phyloP scores from a whole-genome alignment of 2,888 invertebrate species.

The Drosophila percnosoma region DNA sequence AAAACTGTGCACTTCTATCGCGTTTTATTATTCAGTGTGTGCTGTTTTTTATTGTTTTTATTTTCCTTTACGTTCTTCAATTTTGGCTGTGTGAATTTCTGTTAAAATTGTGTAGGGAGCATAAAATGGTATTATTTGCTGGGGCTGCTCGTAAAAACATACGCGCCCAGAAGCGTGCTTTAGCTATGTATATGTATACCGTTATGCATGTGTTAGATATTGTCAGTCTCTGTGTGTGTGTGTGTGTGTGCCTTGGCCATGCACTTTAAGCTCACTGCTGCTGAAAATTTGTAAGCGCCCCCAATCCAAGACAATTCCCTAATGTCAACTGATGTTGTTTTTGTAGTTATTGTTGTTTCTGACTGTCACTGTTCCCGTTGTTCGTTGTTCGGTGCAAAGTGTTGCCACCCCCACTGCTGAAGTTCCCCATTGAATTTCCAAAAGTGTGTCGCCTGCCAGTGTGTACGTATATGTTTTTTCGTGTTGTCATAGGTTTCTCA shows the following conservation, averaged over 20 bases:
- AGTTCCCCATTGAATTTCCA: slow-evolving; percentile 40
- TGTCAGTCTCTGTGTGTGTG: slow-evolving; percentile 17
- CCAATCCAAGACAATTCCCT: slow-evolving; percentile 29
- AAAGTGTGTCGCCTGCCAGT: slow-evolving; percentile 53
- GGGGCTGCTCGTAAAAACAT: slow-evolving; percentile 61
- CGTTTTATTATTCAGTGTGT: neutral
- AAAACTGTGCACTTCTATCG: slow-evolving; percentile 8
- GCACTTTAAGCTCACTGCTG: slow-evolving; percentile 57
- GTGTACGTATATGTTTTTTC: slow-evolving; percentile 22
- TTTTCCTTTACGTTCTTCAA: slow-evolving; percentile 2
- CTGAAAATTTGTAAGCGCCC: slow-evolving; percentile 51
- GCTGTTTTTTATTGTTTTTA: neutral
- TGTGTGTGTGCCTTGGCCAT: slow-evolving; percentile 41
- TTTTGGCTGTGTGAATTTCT: slow-evolving; percentile 44
- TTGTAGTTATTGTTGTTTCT: slow-evolving; percentile 24
- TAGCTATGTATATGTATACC: slow-evolving; percentile 18
- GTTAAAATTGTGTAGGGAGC: slow-evolving; percentile 44
- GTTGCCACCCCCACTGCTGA: slow-evolving; percentile 7
- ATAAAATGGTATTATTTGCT: slow-evolving; percentile 64
- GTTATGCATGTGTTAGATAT: slow-evolving; percentile 8
- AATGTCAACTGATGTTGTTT: slow-evolving; percentile 41
- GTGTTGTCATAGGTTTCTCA: slow-evolving; percentile 57
- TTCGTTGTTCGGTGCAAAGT: slow-evolving; percentile 31
- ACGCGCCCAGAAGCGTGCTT: slow-evolving; percentile 48
- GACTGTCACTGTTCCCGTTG: slow-evolving; percentile 23